Evolutionary conservation across 2,113 vertebrate genomes (phyloP).

Genomic region (Bucco capensis): DNA sequence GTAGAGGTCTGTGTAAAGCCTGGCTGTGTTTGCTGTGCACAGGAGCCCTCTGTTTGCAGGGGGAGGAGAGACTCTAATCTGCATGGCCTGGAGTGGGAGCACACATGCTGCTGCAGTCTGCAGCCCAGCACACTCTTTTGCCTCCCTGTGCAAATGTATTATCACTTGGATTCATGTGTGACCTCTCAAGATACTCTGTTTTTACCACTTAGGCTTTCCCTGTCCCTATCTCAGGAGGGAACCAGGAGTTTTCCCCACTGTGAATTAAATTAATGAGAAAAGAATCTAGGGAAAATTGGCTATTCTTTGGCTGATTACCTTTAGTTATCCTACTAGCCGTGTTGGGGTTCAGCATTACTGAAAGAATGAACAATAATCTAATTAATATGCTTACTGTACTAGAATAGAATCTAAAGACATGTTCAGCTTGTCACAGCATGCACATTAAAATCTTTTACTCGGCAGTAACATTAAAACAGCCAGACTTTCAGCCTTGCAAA

Average conservation of each 20-base stretch:
- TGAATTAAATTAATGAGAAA: constrained; percentile 45
- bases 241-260: not conserved
- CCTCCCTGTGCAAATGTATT: not conserved
- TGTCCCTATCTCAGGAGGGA: not conserved
- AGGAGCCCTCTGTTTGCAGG: not conserved
- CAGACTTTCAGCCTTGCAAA: constrained; percentile 38
- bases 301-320: constrained; percentile 34
- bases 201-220: not conserved
- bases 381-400: constrained; percentile 43
- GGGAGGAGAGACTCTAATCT: not conserved
- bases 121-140: not conserved
- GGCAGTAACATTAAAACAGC: constrained; percentile 10
- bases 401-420: not conserved
- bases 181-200: not conserved
- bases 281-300: not conserved
- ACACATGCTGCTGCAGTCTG: not conserved
- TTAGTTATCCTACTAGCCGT: not conserved
- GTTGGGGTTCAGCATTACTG: not conserved
- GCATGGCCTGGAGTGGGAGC: not conserved
- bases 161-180: not conserved
- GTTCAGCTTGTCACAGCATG: constrained; percentile 30
- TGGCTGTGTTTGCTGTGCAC: not conserved
- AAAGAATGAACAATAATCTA: constrained; percentile 40
- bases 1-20: not conserved
- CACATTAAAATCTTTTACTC: constrained; percentile 22